Evolutionary conservation across 2,888 invertebrate species (phyloP).

Genomic region (Brenthis daphne): DNA sequence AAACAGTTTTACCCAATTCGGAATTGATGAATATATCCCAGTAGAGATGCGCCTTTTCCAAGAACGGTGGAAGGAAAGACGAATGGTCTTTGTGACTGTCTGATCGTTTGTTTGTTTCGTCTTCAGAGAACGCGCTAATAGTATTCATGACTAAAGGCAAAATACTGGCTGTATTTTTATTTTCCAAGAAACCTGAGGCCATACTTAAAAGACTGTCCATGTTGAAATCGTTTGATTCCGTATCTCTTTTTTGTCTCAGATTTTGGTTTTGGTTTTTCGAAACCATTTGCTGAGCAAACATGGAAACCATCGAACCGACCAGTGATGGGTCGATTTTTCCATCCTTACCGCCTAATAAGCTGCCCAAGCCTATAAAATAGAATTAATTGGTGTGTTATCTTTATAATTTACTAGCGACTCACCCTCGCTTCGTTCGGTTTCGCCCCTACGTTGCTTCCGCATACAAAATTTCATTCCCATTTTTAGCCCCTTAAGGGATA

Average conservation of each 20-base stretch:
- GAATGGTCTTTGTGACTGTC: slow-evolving; percentile 87
- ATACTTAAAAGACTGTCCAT: slow-evolving; percentile 78
- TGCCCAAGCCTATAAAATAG: slow-evolving; percentile 67
- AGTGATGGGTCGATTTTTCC: slow-evolving; percentile 82
- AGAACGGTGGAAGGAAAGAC: slow-evolving; percentile 86
- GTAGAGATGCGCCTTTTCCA: slow-evolving; percentile 84
- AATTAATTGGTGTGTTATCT: slow-evolving; percentile 7
- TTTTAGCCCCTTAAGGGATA: too few species aligned
- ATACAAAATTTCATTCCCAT: too few species aligned
- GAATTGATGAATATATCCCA: slow-evolving; percentile 91
- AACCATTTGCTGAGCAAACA: slow-evolving; percentile 70
- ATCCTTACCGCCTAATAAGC: slow-evolving; percentile 82
- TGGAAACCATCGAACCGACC: slow-evolving; percentile 73
- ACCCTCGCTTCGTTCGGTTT: too few species aligned
- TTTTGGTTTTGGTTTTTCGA: slow-evolving; percentile 47
- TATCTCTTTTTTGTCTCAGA: slow-evolving; percentile 55
- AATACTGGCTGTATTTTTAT: slow-evolving; percentile 69
- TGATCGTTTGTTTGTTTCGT: slow-evolving; percentile 83
- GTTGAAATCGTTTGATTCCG: slow-evolving; percentile 68
- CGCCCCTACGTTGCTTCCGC: too few species aligned
- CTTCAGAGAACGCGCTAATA: slow-evolving; percentile 83
- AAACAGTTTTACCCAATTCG: slow-evolving; percentile 87
- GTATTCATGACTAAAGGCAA: slow-evolving; percentile 87
- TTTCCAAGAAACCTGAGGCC: slow-evolving; percentile 80
- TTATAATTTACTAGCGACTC: not conserved